Percentiles rank a stretch among this genome's conserved stretches.
Conservation (phyloP, 1,140 invertebrate genomes). For the Andrena cerasifolii region DNA sequence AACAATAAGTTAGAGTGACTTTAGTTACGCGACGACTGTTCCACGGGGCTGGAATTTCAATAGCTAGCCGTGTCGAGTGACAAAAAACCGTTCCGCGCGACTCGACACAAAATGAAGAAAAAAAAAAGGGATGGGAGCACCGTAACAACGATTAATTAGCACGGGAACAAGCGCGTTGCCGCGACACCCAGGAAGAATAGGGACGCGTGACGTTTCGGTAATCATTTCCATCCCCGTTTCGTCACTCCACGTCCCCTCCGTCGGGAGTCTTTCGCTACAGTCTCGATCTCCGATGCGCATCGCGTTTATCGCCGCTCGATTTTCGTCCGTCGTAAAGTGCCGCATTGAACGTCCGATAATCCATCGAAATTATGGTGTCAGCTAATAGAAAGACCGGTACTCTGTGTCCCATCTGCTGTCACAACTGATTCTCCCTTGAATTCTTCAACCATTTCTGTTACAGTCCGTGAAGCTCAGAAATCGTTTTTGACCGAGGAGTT, state of each 20-base stretch:
- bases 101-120: not conserved
- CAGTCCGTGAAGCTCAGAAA: constrained; percentile 25
- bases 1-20: not conserved
- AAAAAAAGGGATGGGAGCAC: not conserved
- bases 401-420: constrained; percentile 21
- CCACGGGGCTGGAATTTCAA: not conserved
- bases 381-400: constrained; percentile 18
- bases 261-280: constrained; percentile 29
- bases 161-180: constrained; percentile 18
- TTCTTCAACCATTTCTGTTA: constrained; percentile 34
- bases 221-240: constrained; percentile 36
- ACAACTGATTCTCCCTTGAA: constrained; percentile 17
- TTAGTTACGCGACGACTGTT: not conserved
- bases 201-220: constrained; percentile 19
- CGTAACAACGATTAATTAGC: constrained; percentile 41
- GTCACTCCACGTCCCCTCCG: constrained; percentile 34
- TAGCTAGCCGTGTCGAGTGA: not conserved
- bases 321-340: constrained; percentile 33
- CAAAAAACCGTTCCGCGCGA: not conserved
- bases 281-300: constrained; percentile 11
- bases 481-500: not conserved
- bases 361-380: constrained; percentile 12
- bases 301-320: constrained; percentile 36
- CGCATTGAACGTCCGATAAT: constrained; percentile 25
- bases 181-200: constrained; percentile 17